These are phyloP conservation scores for Proteles cristata DNA, from an alignment of 2,113 vertebrate species.

Conservation along the genomic window DNA sequence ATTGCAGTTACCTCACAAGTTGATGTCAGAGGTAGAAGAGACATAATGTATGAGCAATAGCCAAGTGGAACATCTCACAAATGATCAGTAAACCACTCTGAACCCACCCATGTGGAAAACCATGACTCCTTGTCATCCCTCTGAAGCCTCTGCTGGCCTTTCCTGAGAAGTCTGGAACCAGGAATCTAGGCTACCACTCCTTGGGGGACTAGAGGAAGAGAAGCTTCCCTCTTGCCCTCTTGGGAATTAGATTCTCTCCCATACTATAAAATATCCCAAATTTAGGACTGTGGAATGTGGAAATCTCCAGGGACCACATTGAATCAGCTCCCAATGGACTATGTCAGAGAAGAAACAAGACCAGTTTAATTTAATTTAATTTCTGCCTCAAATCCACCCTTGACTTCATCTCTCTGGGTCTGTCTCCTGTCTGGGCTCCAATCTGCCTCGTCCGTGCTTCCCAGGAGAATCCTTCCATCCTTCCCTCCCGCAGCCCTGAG, in stretches of 20 bases:
- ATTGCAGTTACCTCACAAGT: not conserved
- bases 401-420: not conserved
- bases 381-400: not conserved
- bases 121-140: not conserved
- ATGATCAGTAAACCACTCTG: not conserved
- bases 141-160: not conserved
- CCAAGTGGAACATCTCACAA: not conserved
- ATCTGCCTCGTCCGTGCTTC: not conserved
- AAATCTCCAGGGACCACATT: constrained; percentile 2
- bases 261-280: not conserved
- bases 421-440: not conserved
- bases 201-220: not conserved
- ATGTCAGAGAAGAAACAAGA: not conserved
- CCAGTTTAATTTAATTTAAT: not conserved
- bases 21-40: not conserved
- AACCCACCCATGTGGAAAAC: not conserved
- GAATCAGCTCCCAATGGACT: not conserved
- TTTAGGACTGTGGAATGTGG: not conserved
- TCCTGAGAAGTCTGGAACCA: not conserved
- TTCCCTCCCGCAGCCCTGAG: not conserved
- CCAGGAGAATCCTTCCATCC: not conserved
- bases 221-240: not conserved
- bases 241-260: not conserved
- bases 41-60: too few relatives aligned
- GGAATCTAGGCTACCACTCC: not conserved